Evolutionary conservation across 2,888 invertebrate genomes (phyloP).

Genomic region (Megastigmus dorsalis): DNA sequence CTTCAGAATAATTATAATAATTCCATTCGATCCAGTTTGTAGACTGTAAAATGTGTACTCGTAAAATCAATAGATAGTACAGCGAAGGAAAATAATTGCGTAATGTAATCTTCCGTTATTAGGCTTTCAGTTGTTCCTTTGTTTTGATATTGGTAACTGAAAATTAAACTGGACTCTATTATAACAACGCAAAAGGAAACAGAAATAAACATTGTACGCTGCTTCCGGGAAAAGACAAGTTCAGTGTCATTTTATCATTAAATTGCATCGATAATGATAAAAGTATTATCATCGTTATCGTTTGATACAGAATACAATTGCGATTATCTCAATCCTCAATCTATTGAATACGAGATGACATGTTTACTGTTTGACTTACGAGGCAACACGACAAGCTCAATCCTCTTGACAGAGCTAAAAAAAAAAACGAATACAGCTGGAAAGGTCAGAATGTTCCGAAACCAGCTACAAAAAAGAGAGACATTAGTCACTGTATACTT

Average conservation of each 20-base stretch:
- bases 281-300: background rate
- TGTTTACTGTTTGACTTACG: too few relatives aligned
- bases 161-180: background rate
- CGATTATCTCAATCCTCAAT: too few relatives aligned
- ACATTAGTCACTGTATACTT: background rate
- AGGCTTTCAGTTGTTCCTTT: slow-evolving; percentile 11
- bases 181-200: background rate
- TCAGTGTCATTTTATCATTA: background rate
- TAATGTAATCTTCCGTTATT: background rate
- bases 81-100: background rate
- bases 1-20: slow-evolving; percentile 22
- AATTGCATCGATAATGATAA: background rate
- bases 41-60: background rate
- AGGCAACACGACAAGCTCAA: too few relatives aligned
- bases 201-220: background rate
- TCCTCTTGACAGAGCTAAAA: too few relatives aligned
- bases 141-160: background rate
- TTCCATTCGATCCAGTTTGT: background rate
- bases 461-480: too few relatives aligned
- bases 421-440: too few relatives aligned
- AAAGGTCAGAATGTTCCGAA: too few relatives aligned
- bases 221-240: background rate
- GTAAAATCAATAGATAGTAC: slow-evolving; percentile 31
- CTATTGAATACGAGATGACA: too few relatives aligned
- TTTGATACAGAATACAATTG: background rate